Percentiles rank a stretch among this genome's conserved stretches.
Conservation (phyloP, 2,888 invertebrate genomes). For the Koerneria pararmatus region DNA sequence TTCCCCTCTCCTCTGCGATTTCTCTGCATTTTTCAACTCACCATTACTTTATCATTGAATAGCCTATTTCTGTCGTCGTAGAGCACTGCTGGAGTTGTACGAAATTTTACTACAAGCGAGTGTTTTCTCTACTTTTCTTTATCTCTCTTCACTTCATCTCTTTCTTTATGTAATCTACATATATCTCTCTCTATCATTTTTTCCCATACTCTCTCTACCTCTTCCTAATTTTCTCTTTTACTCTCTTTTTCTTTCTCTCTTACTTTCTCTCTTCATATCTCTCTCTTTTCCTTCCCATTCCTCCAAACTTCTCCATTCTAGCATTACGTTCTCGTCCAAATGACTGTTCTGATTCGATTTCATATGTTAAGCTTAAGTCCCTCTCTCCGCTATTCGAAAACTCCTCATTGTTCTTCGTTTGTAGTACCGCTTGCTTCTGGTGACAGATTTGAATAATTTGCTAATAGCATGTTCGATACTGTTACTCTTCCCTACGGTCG, state of each 20-base stretch:
- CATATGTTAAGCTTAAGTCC: no score
- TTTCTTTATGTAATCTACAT: neutral
- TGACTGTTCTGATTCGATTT: no score
- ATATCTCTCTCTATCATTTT: neutral
- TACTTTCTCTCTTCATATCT: constrained; percentile 3
- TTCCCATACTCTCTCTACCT: neutral
- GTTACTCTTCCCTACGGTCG: neutral
- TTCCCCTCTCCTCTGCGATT: constrained; percentile 4
- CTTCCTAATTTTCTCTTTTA: constrained; percentile 4
- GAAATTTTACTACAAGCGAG: neutral
- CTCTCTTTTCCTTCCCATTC: neutral
- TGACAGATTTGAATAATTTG: no score
- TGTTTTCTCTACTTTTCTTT: neutral
- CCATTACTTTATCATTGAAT: neutral
- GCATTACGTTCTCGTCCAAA: no score
- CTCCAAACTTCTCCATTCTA: neutral
- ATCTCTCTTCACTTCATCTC: neutral
- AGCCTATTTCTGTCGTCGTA: neutral
- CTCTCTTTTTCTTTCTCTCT: neutral
- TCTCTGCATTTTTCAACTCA: neutral
- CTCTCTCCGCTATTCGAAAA: no score
- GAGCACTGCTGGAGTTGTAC: no score
- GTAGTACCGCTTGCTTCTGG: no score
- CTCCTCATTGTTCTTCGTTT: no score
- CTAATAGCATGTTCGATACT: no score